Evolutionary conservation across 1,140 invertebrate species (phyloP).

Genomic region (Plectrocnemia conspersa): DNA sequence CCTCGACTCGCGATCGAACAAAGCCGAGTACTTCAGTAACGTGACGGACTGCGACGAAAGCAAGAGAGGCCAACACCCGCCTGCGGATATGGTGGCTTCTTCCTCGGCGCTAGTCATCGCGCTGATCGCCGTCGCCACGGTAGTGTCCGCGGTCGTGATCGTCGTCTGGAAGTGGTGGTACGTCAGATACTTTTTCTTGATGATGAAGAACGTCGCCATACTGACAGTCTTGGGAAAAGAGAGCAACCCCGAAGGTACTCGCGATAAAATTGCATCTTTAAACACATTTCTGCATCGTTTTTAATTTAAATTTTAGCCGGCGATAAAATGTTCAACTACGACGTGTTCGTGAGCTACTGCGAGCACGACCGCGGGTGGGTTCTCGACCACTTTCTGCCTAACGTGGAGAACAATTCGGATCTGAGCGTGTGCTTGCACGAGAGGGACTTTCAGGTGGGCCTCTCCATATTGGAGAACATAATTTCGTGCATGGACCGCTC

Average conservation of each 20-base stretch:
- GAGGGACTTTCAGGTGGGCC: constrained; percentile 60
- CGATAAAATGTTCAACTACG: constrained; percentile 46
- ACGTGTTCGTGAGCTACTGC: constrained; percentile 61
- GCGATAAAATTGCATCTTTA: neutral
- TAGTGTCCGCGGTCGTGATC: constrained; percentile 38
- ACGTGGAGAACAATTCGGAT: constrained; percentile 52
- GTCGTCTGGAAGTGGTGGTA: constrained; percentile 45
- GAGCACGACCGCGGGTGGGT: constrained; percentile 58
- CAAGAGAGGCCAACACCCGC: neutral
- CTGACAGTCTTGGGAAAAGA: constrained; percentile 46
- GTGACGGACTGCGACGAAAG: constrained; percentile 35
- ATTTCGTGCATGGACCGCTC: constrained; percentile 60
- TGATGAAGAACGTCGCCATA: constrained; percentile 49
- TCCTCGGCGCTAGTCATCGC: constrained; percentile 29
- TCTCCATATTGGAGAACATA: constrained; percentile 61
- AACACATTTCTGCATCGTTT: constrained; percentile 1
- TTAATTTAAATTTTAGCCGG: constrained; percentile 21
- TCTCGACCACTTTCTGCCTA: constrained; percentile 54
- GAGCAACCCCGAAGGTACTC: constrained; percentile 40
- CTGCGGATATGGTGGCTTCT: neutral
- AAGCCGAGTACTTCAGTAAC: constrained; percentile 29
- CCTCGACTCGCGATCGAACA: constrained; percentile 32
- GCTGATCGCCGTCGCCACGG: constrained; percentile 36
- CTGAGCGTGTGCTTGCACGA: constrained; percentile 60
- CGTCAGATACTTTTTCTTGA: constrained; percentile 41